These are phyloP conservation scores for Danio kyathit DNA, from an alignment of 2,797 vertebrate species.

Conservation along the genomic window DNA sequence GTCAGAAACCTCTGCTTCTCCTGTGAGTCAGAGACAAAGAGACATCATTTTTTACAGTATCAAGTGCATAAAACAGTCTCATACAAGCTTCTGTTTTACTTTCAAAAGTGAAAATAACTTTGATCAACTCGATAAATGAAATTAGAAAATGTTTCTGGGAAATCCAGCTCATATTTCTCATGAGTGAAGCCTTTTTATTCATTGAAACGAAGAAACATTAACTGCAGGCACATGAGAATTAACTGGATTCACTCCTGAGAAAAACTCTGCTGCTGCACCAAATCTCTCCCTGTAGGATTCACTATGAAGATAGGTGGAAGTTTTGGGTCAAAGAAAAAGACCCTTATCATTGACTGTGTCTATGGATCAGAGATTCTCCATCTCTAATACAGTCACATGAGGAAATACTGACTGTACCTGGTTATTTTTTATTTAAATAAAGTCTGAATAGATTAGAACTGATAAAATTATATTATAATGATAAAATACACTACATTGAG, in stretches of 20 bases:
- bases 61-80: not conserved
- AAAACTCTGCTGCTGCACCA: not conserved
- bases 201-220: not conserved
- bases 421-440: not conserved
- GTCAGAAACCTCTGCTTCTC: conserved; percentile 98
- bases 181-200: not conserved
- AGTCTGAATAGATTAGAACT: not conserved
- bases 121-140: not conserved
- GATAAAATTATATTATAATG: not conserved
- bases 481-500: not conserved
- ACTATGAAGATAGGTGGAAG: not conserved
- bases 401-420: not conserved
- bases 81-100: not conserved
- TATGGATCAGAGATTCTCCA: not conserved
- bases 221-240: not conserved
- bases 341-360: not conserved
- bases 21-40: conserved; percentile 69
- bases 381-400: not conserved
- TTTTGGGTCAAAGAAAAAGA: conserved; percentile 11
- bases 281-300: not conserved
- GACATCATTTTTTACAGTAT: not conserved
- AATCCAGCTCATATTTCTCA: not conserved
- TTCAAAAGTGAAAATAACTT: not conserved
- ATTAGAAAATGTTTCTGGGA: not conserved
- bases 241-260: not conserved